Conservation (phyloP, 2,888 invertebrate species). For the Caenorhabditis becei region DNA sequence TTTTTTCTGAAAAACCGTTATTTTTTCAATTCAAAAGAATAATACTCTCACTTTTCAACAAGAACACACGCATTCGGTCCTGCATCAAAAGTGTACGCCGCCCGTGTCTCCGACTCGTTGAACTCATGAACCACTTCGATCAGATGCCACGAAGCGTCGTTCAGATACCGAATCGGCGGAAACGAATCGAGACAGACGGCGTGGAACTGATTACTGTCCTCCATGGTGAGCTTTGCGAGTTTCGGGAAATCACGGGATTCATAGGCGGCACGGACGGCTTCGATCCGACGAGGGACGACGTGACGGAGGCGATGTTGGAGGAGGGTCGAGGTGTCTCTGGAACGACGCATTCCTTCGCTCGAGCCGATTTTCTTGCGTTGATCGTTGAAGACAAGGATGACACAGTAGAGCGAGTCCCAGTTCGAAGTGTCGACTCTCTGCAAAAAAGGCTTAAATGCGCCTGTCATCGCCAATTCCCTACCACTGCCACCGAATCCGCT, state of each 20-base stretch:
- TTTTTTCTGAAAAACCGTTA: conserved; percentile 20
- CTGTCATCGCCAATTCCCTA: conserved; percentile 18
- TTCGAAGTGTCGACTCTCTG: conserved; percentile 3
- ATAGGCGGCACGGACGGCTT: conserved; percentile 84
- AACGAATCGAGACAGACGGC: conserved; percentile 93
- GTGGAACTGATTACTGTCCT: conserved; percentile 97
- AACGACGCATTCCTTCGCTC: conserved; percentile 91
- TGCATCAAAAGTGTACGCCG: conserved; percentile 98
- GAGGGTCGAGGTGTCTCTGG: conserved; percentile 89
- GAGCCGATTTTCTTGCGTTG: conserved; percentile 75
- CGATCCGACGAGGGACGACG: conserved; percentile 88
- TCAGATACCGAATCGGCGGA: conserved; percentile 94
- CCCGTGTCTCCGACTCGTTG: conserved; percentile 85
- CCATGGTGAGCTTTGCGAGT: conserved; percentile 95
- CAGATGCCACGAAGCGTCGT: conserved; percentile 90
- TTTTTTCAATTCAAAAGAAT: too few relatives aligned
- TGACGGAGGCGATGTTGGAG: conserved; percentile 87
- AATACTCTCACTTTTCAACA: conserved; percentile 44
- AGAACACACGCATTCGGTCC: conserved; percentile 74
- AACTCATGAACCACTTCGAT: conserved; percentile 89
- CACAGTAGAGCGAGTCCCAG: conserved; percentile 92
- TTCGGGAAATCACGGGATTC: conserved; percentile 87
- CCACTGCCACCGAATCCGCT: conserved; percentile 85
- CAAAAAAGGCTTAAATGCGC: not conserved
- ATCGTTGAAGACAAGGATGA: conserved; percentile 89